These are phyloP conservation scores for Pantherophis alleghaniensis DNA, from an alignment of 2,797 vertebrate genomes.

Conservation along the genomic window DNA sequence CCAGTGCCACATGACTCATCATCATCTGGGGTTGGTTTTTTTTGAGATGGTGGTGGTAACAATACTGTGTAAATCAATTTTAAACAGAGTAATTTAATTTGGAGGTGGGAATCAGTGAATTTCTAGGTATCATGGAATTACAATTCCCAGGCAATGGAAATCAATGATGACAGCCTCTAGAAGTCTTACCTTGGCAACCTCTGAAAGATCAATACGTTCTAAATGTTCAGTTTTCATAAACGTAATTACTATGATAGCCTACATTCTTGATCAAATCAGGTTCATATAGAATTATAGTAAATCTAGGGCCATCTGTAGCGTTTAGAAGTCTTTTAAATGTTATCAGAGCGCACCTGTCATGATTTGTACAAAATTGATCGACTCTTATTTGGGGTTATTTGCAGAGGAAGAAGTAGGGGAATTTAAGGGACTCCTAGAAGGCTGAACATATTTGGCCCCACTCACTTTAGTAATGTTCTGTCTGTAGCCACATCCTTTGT, in stretches of 20 bases:
- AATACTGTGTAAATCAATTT: neutral
- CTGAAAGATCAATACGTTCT: neutral
- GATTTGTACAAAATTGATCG: neutral
- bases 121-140: neutral
- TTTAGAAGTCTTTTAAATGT: neutral
- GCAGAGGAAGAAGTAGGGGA: neutral
- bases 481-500: neutral
- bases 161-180: neutral
- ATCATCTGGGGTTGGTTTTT: neutral
- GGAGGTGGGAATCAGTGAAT: neutral
- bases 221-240: neutral
- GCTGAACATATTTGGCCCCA: neutral
- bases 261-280: neutral
- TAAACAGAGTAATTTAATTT: neutral
- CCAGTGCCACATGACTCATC: neutral
- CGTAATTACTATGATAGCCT: neutral
- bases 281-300: neutral
- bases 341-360: neutral
- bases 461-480: neutral
- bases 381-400: neutral
- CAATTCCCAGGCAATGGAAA: neutral
- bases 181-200: neutral
- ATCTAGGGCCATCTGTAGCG: neutral
- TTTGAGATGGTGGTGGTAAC: neutral
- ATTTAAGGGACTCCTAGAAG: neutral